Conservation (phyloP, 2,888 invertebrate species). For the Pterostichus niger region DNA sequence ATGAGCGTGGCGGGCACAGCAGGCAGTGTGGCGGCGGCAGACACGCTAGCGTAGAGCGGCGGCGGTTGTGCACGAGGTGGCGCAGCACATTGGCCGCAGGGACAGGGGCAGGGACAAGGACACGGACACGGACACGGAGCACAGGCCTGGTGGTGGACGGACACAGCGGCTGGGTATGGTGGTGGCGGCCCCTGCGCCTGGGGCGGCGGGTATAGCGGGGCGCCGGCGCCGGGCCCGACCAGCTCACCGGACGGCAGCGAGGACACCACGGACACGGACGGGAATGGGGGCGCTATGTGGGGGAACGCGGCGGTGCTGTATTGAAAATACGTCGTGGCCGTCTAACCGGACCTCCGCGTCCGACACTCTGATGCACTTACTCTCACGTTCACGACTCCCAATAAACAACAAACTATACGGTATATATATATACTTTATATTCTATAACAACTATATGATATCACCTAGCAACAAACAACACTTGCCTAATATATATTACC, state of each 20-base stretch:
- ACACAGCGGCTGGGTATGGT: slow-evolving; percentile 74
- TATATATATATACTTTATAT: background rate
- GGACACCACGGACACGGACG: slow-evolving; percentile 55
- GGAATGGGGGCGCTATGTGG: slow-evolving; percentile 76
- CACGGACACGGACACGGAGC: slow-evolving; percentile 32
- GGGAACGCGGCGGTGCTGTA: slow-evolving; percentile 77
- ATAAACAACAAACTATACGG: background rate
- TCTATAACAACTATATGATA: slow-evolving; percentile 25
- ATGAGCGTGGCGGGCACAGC: slow-evolving; percentile 75
- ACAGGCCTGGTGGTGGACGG: slow-evolving; percentile 38
- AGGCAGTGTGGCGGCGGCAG: slow-evolving; percentile 49
- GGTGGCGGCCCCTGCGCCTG: slow-evolving; percentile 73
- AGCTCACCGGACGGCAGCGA: slow-evolving; percentile 60
- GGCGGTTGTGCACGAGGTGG: slow-evolving; percentile 78
- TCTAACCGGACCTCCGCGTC: slow-evolving; percentile 54
- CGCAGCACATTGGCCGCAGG: slow-evolving; percentile 75
- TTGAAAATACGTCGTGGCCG: slow-evolving; percentile 78
- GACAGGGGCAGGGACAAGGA: slow-evolving; percentile 75
- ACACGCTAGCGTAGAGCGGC: slow-evolving; percentile 76
- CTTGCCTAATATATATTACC: background rate
- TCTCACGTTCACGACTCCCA: background rate
- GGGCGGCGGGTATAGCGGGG: slow-evolving; percentile 65
- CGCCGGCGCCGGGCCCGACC: slow-evolving; percentile 49
- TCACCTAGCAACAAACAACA: slow-evolving; percentile 30
- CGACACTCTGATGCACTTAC: slow-evolving; percentile 12